Base-by-base conservation (phyloP, 2,797 vertebrate species). In the Hybognathus amarus region DNA sequence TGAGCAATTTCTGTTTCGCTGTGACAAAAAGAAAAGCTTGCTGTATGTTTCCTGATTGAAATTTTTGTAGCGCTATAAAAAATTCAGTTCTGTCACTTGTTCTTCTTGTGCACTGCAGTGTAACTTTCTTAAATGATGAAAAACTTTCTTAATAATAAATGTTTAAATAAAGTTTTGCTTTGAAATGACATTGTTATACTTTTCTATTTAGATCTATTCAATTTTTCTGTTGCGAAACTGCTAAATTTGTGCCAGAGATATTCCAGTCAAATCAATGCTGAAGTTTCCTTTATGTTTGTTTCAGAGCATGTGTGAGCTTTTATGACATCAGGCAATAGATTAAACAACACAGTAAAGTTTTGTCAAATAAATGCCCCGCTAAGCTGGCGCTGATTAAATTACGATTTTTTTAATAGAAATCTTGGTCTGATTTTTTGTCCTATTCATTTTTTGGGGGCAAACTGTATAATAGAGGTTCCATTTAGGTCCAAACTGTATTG, bases 401-500 rank as follows among this genome's bases (percentile, higher is more conserved):
- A 71, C 61, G 33, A 1, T 20, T 15, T 75, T 64, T 81, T 70
- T 6, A 27, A 22, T 30, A 6, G 6, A 20, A 56, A 13, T 12
- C 33, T 54, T n/a, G 30, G 6, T 36, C 24, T 33, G 75, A 63
- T 78, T 80, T 80, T 87, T 80, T 61, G n/a, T 68, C 20, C 18
- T 64, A 18, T 78, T 80, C 50, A 52, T 74, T 84, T 87, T 54
- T 45, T 61, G 42, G 52, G 70, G 42, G 45, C 24, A 73, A 64
- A 42, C 42, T 33, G 15, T 85, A 63, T 76, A 81, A 86, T 77
- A 33, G 40, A 81, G 79, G 86, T 50, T 82, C 50, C 66, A 66
- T 87, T 56, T 79, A 78, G 78, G 85, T 86, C 79, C 68, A 67
- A 75, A 79, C 70, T 33, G 22, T 77, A 70, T 81, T 45, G 7